phyloP scores from a whole-genome alignment of 2,113 vertebrate genomes.

The Bagarius yarrelli region DNA sequence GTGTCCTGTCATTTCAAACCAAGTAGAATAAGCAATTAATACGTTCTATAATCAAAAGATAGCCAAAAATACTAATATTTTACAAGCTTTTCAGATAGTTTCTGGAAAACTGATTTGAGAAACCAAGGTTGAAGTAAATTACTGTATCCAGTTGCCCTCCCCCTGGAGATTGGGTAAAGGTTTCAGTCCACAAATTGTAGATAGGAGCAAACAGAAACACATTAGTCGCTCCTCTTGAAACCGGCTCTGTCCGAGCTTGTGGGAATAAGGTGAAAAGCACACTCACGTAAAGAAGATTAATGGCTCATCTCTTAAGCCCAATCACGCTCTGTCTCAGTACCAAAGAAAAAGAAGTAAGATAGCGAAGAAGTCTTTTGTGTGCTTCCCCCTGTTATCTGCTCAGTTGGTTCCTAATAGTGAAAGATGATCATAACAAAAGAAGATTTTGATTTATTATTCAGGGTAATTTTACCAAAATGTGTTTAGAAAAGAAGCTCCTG shows the following conservation, averaged over 20 bases:
- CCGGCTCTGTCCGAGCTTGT: slow-evolving; percentile 13
- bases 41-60: no score
- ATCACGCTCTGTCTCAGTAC: slow-evolving; percentile 21
- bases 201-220: slow-evolving; percentile 15
- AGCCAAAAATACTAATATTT: neutral
- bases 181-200: slow-evolving; percentile 22
- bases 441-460: slow-evolving; percentile 42
- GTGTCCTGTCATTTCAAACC: neutral
- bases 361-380: slow-evolving; percentile 36
- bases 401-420: slow-evolving; percentile 42
- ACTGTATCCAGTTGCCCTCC: neutral
- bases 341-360: slow-evolving; percentile 17
- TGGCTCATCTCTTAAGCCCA: slow-evolving; percentile 18
- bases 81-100: neutral
- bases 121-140: neutral
- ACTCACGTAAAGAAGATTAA: slow-evolving; percentile 45
- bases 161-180: neutral
- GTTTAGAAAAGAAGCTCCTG: slow-evolving; percentile 15
- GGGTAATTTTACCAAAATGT: slow-evolving; percentile 25
- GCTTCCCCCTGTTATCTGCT: slow-evolving; percentile 23
- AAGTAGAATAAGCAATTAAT: no score
- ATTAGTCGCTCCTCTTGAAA: slow-evolving; percentile 8
- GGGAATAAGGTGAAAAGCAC: slow-evolving; percentile 41
- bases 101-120: neutral
- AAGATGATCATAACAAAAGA: slow-evolving; percentile 39